Evolutionary conservation across 2,888 invertebrate species (phyloP).

Genomic region (Notocelia uddmanniana): DNA sequence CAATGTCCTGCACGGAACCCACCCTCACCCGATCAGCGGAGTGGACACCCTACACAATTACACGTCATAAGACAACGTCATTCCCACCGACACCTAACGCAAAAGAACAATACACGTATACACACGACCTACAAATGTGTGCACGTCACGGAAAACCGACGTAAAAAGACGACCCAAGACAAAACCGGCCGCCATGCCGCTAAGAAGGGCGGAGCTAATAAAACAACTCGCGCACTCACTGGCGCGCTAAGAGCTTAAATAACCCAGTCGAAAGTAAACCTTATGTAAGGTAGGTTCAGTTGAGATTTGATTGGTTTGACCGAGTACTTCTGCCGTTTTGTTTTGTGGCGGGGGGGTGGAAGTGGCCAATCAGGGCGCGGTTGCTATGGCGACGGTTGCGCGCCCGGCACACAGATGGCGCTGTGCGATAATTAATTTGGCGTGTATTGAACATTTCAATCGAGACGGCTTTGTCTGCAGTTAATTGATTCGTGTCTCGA

Average conservation of each 20-base stretch:
- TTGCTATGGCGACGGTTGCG: slow-evolving; percentile 74
- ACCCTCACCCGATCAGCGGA: slow-evolving; percentile 9
- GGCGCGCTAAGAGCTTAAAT: slow-evolving; percentile 53
- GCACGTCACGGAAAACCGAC: slow-evolving; percentile 60
- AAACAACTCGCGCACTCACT: slow-evolving; percentile 55
- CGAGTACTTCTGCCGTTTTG: slow-evolving; percentile 63
- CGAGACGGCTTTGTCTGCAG: slow-evolving; percentile 45
- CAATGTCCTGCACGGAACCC: neutral
- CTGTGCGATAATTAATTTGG: slow-evolving; percentile 48
- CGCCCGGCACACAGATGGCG: slow-evolving; percentile 73
- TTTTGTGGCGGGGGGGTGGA: slow-evolving; percentile 54
- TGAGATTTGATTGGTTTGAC: slow-evolving; percentile 60
- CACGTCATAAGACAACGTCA: slow-evolving; percentile 8
- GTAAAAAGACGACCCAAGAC: slow-evolving; percentile 74
- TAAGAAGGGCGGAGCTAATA: slow-evolving; percentile 81
- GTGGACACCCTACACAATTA: slow-evolving; percentile 21
- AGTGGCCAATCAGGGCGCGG: slow-evolving; percentile 82
- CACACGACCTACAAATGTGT: slow-evolving; percentile 48
- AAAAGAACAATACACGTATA: slow-evolving; percentile 32
- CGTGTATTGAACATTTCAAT: slow-evolving; percentile 47
- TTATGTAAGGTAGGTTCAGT: slow-evolving; percentile 58
- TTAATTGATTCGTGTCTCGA: slow-evolving; percentile 46
- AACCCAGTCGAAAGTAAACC: slow-evolving; percentile 61
- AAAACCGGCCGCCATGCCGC: slow-evolving; percentile 77
- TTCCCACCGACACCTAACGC: slow-evolving; percentile 23